Evolutionary conservation across 1,140 invertebrate genomes (phyloP).

Genomic region (Ostrea edulis): DNA sequence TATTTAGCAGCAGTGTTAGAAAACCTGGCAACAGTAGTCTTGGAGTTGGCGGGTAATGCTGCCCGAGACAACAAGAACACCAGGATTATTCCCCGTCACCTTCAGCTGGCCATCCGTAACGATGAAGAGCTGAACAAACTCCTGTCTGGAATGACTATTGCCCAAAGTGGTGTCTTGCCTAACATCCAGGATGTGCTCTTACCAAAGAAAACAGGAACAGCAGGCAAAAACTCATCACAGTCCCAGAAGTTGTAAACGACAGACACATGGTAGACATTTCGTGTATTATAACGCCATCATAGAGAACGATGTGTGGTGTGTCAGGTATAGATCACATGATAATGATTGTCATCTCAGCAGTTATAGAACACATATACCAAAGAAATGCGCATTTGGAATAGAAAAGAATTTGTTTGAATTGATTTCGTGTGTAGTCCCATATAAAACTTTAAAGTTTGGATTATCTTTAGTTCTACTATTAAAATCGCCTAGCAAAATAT

Average conservation of each 20-base stretch:
- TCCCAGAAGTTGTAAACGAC: constrained; percentile 45
- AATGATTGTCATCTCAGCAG: no score
- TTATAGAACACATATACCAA: no score
- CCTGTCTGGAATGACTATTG: constrained; percentile 76
- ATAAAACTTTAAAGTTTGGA: no score
- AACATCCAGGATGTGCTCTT: constrained; percentile 75
- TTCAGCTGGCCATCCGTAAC: constrained; percentile 75
- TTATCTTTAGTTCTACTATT: neutral
- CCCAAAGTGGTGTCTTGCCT: constrained; percentile 75
- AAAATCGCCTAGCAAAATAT: neutral
- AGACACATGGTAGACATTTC: no score
- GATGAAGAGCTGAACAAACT: constrained; percentile 77
- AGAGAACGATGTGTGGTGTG: neutral
- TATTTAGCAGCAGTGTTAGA: constrained; percentile 76
- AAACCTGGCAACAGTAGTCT: constrained; percentile 78
- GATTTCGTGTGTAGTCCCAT: no score
- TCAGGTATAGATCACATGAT: neutral
- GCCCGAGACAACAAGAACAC: constrained; percentile 83
- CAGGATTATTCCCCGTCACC: constrained; percentile 72
- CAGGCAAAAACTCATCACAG: constrained; percentile 44
- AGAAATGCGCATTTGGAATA: no score
- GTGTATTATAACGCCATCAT: neutral
- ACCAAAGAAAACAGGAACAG: constrained; percentile 69
- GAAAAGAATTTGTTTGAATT: no score
- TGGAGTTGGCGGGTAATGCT: constrained; percentile 86